Conservation (phyloP, 2,113 vertebrate genomes). For the Solenodon paradoxus region DNA sequence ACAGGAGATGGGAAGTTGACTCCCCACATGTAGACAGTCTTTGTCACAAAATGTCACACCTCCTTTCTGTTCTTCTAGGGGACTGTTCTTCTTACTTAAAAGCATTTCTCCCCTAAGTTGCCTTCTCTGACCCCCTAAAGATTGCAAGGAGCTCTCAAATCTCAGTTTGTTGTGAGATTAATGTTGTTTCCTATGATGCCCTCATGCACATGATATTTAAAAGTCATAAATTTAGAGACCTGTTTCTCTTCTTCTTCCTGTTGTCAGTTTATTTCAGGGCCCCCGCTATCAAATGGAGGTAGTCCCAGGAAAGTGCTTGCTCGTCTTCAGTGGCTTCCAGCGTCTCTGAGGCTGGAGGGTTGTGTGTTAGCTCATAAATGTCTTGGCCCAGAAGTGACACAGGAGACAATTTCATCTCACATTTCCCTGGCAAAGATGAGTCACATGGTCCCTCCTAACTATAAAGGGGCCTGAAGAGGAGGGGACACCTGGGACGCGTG, state of each 20-base stretch:
- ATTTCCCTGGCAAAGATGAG: too few relatives aligned
- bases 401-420: not conserved
- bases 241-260: not conserved
- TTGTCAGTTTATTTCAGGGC: not conserved
- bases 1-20: not conserved
- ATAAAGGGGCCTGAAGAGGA: not conserved
- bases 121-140: too few relatives aligned
- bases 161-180: not conserved
- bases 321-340: not conserved
- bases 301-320: not conserved
- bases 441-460: not conserved
- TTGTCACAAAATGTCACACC: not conserved
- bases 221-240: not conserved
- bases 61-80: not conserved
- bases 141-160: too few relatives aligned
- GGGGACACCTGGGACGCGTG: rapidly evolving
- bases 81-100: not conserved
- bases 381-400: not conserved
- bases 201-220: not conserved
- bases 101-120: not conserved
- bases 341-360: not conserved
- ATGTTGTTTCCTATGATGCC: not conserved
- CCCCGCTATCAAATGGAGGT: not conserved
- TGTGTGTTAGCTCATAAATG: rapidly evolving
- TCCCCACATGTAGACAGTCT: not conserved